Evolutionary conservation across 1,140 invertebrate genomes (phyloP), one percentile per base, ranked within the genome.

Genomic region (Zaprionus tsacasi): DNA sequence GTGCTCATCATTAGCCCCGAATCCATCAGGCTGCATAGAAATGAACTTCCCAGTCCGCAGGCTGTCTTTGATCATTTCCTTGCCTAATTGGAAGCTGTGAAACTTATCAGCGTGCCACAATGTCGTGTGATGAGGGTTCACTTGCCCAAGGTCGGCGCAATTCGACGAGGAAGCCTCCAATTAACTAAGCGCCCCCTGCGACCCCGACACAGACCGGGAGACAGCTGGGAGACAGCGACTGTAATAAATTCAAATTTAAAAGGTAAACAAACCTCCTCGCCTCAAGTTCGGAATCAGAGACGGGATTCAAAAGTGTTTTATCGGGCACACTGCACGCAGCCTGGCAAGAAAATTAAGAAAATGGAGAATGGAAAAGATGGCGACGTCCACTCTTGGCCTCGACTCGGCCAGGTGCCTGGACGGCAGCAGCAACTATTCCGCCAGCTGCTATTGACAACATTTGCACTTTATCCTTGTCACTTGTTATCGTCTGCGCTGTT

Each of bases 201-300:
- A 40, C 21, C 21, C 58, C 35, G 43, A 25, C 25, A 0, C n/a
- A 36, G 43, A 56, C 50, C 35, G 35, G 21, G 35, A 27, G 6
- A 45, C 40, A 6, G 40, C 38, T 40, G 35, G 21, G 35, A 27
- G 6, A 45, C 40, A 6, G 40, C 38, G 81, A 55, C 33, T 45
- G 83, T 77, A 80, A 88, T 85, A 88, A 88, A 88, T 89, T 88
- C 76, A 89, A 89, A 88, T 88, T 88, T 89, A 81, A 88, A 88
- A 88, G 81, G 81, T 82, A 85, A 88, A 81, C 85, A 88, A 78
- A 54, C 50, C 33, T 56, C 11, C 43, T 30, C 12, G 27, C 11
- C 27, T 50, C 43, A 43, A 55, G 52, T 45, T 40, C 38, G 40
- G 30, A 70, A 70, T 61, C 52, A 17, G 13, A 52, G 66, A 40